A percentile compares a stretch with the other conserved stretches of the same genome.
Conservation (phyloP, 2,888 invertebrate species). For the Parnassius mnemosyne region DNA sequence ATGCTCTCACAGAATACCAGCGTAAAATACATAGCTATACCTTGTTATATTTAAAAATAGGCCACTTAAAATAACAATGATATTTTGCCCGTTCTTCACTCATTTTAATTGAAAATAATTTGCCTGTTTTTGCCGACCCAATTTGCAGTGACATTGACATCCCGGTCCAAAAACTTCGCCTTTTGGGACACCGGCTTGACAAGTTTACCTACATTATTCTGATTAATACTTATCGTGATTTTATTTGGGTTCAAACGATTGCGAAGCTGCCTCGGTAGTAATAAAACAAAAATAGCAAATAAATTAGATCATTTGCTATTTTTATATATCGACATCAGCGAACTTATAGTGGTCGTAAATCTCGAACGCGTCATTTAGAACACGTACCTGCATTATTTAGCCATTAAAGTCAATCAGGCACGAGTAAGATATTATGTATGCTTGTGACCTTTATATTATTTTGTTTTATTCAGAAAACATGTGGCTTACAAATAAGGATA, state of each 20-base stretch:
- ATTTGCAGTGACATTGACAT: constrained; percentile 27
- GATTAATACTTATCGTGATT: constrained; percentile 22
- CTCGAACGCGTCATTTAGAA: constrained; percentile 1
- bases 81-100: too few relatives aligned
- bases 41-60: too few relatives aligned
- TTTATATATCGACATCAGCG: neutral
- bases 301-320: constrained; percentile 13
- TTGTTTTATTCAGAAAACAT: neutral
- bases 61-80: too few relatives aligned
- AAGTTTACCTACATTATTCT: constrained; percentile 19
- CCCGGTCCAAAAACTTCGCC: constrained; percentile 24
- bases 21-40: too few relatives aligned
- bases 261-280: constrained; percentile 17
- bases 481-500: too few relatives aligned
- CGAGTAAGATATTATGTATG: constrained; percentile 11
- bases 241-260: constrained; percentile 19
- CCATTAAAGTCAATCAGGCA: constrained; percentile 19
- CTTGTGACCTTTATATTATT: constrained; percentile 5
- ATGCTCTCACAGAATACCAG: too few relatives aligned
- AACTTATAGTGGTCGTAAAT: constrained; percentile 2
- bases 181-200: constrained; percentile 18
- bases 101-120: constrained; percentile 10
- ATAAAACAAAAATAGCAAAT: constrained; percentile 20
- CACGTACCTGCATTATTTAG: constrained; percentile 17
- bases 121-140: constrained; percentile 22